Evolutionary conservation across 2,888 invertebrate species (phyloP).

Genomic region (Cephus rjabovi): DNA sequence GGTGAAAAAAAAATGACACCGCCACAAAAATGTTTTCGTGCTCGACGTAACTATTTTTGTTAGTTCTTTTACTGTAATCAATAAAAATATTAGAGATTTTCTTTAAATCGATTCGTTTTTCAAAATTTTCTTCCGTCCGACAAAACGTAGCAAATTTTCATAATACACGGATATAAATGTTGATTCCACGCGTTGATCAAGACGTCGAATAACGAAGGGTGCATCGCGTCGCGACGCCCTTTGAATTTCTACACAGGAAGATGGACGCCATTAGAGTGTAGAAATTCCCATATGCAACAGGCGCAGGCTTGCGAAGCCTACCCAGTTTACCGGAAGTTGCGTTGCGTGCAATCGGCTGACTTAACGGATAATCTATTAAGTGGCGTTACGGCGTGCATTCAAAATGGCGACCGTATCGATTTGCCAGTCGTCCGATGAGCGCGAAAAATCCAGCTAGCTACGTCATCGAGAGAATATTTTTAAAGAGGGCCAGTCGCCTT

Average conservation of each 20-base stretch:
- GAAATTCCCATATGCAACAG: constrained; percentile 33
- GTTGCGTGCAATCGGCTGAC: constrained; percentile 44
- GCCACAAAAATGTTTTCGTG: neutral
- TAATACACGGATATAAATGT: neutral
- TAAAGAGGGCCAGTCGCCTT: neutral
- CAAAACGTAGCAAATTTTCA: neutral
- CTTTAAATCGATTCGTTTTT: neutral
- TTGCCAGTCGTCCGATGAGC: neutral
- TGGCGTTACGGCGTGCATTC: constrained; percentile 24
- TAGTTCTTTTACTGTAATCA: neutral
- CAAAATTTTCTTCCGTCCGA: neutral
- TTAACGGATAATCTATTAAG: constrained; percentile 45
- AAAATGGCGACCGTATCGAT: constrained; percentile 20
- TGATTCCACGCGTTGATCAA: neutral
- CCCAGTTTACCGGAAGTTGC: constrained; percentile 34
- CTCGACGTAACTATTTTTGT: neutral
- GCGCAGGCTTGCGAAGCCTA: constrained; percentile 22
- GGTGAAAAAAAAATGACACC: neutral
- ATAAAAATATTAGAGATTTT: neutral
- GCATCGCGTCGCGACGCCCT: neutral
- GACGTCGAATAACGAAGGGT: neutral
- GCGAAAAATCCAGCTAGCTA: neutral
- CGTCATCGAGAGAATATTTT: neutral
- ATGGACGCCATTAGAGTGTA: neutral
- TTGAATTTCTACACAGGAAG: neutral